These are phyloP conservation scores for Drosophila algonquin DNA, from an alignment of 2,888 invertebrate genomes.

Conservation along the genomic window DNA sequence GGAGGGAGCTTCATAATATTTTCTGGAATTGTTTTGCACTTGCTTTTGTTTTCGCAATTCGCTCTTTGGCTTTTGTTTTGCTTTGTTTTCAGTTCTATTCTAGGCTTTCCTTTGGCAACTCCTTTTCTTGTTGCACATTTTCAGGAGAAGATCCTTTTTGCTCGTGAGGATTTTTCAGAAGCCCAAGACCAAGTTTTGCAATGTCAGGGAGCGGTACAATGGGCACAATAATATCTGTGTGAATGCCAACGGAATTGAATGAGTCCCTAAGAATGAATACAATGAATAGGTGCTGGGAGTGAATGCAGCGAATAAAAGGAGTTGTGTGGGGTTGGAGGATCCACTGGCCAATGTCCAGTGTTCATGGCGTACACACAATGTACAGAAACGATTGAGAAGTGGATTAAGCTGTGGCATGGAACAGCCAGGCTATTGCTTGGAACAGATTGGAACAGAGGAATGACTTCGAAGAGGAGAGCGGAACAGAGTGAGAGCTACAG, in stretches of 20 bases:
- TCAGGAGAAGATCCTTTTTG: background rate
- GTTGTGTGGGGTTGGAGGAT: too few species aligned
- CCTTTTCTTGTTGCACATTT: background rate
- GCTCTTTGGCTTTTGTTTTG: slow-evolving; percentile 43
- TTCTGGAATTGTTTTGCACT: slow-evolving; percentile 73
- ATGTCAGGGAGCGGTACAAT: background rate
- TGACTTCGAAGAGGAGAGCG: too few species aligned
- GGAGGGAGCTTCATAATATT: background rate
- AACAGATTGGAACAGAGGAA: too few species aligned
- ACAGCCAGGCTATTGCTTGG: too few species aligned
- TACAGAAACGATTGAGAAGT: background rate
- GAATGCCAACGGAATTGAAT: background rate
- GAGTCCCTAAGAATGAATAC: background rate
- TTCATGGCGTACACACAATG: background rate
- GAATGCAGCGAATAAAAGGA: background rate
- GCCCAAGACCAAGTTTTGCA: background rate
- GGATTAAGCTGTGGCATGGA: too few species aligned
- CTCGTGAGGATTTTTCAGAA: too few species aligned
- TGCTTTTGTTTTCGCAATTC: slow-evolving; percentile 79
- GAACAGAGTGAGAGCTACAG: too few species aligned
- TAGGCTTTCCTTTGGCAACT: background rate
- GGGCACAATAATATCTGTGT: background rate
- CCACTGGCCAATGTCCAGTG: background rate
- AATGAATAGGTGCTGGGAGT: background rate
- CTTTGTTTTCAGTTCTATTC: background rate